Percentiles rank a stretch among this genome's conserved stretches.
Evolutionary conservation across 2,113 vertebrate genomes (phyloP).

Genomic region (Panthera leo): DNA sequence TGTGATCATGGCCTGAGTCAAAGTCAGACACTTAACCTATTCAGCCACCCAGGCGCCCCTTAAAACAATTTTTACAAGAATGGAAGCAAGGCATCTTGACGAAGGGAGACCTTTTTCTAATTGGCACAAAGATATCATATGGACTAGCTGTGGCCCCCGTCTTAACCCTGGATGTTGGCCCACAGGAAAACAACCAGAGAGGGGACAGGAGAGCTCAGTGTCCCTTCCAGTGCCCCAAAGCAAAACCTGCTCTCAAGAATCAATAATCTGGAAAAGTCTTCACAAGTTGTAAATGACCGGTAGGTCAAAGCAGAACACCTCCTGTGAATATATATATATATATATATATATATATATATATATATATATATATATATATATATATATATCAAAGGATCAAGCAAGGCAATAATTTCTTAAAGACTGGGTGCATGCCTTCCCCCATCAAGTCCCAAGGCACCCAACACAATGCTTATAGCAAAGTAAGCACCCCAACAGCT

Average conservation of each 20-base stretch:
- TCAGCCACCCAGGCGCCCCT: too few species aligned
- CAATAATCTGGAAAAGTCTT: neutral
- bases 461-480: neutral
- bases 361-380: too few species aligned
- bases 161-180: neutral
- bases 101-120: neutral
- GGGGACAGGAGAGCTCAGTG: neutral
- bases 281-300: neutral
- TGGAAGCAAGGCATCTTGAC: neutral
- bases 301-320: neutral
- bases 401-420: neutral
- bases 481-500: neutral
- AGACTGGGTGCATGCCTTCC: neutral
- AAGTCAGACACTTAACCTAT: too few species aligned
- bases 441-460: neutral
- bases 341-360: too few species aligned
- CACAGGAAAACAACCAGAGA: neutral
- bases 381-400: neutral
- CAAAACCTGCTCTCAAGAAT: neutral
- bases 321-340: neutral
- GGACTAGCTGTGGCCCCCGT: neutral
- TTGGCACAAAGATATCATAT: neutral
- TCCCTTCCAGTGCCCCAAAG: neutral
- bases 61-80: neutral
- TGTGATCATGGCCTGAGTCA: too few species aligned